Conservation (phyloP, 2,113 vertebrate species). For the Crotophaga sulcirostris region DNA sequence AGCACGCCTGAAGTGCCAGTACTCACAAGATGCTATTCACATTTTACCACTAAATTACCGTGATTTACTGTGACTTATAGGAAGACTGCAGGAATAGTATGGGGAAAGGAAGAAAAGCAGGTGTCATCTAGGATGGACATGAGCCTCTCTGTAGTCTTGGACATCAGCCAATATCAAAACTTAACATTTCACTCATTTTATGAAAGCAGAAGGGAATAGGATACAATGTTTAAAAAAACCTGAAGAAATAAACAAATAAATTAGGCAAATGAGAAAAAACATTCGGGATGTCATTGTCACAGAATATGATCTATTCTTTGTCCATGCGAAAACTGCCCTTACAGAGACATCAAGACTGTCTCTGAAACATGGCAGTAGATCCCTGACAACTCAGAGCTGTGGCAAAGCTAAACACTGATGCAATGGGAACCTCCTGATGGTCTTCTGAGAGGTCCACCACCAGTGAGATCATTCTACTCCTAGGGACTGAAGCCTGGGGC, state of each 20-base stretch:
- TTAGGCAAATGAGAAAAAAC: not conserved
- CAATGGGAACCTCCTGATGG: not conserved
- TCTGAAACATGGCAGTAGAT: not conserved
- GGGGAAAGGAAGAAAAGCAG: not conserved
- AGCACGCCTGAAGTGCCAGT: not conserved
- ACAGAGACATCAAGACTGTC: not conserved
- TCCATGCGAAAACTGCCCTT: not conserved
- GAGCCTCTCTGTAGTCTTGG: not conserved
- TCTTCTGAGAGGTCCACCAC: not conserved
- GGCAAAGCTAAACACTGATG: not conserved
- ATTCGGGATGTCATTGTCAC: not conserved
- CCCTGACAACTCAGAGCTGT: not conserved
- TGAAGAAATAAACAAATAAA: not conserved
- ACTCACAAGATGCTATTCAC: not conserved
- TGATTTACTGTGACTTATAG: not conserved
- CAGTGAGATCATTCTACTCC: not conserved
- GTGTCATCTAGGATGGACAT: not conserved
- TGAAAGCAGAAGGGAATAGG: not conserved
- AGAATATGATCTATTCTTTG: not conserved
- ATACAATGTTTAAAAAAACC: not conserved
- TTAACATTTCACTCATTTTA: not conserved
- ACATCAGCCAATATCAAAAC: not conserved
- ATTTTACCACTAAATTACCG: not conserved
- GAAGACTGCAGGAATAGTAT: not conserved
- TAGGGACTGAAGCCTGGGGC: not conserved